Conservation (phyloP, 2,113 vertebrate genomes). For the Paedocypris sp. region DNA sequence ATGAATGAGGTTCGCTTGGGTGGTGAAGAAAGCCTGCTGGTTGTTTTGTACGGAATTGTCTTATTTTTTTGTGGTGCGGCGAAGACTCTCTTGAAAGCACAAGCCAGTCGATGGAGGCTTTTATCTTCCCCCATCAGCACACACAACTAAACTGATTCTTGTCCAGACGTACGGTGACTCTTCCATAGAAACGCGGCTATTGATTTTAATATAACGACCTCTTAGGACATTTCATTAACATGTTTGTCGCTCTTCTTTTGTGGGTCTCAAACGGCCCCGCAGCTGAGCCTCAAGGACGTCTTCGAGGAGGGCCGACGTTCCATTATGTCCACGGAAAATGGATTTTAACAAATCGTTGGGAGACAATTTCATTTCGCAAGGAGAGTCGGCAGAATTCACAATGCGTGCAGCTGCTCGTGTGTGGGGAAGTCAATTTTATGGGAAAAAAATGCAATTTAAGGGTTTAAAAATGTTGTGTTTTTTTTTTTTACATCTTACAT, state of each 20-base stretch:
- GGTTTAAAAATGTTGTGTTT: too few species aligned
- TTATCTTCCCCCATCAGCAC: neutral
- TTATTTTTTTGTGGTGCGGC: neutral
- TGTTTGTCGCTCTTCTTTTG: constrained; percentile 24
- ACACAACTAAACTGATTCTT: neutral
- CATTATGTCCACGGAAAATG: constrained; percentile 6
- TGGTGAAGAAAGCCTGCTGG: too few species aligned
- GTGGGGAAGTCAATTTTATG: constrained; percentile 1
- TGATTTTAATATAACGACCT: constrained; percentile 40
- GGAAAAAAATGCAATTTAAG: too few species aligned
- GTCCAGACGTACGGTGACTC: constrained; percentile 18
- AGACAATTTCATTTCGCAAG: constrained; percentile 14
- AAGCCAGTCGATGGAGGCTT: neutral
- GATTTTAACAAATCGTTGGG: constrained; percentile 27
- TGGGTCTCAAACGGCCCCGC: constrained; percentile 2
- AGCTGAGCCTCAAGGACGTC: constrained; percentile 28
- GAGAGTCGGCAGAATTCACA: neutral
- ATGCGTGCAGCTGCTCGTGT: neutral
- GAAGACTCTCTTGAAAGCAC: neutral
- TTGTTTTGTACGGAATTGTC: too few species aligned
- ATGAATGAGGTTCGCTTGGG: too few species aligned
- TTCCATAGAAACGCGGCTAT: constrained; percentile 42
- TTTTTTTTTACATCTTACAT: too few species aligned
- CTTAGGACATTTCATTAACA: constrained; percentile 39
- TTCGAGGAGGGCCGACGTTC: neutral